Evolutionary conservation across 2,113 vertebrate genomes (phyloP).

Genomic region (Nibea coibor): DNA sequence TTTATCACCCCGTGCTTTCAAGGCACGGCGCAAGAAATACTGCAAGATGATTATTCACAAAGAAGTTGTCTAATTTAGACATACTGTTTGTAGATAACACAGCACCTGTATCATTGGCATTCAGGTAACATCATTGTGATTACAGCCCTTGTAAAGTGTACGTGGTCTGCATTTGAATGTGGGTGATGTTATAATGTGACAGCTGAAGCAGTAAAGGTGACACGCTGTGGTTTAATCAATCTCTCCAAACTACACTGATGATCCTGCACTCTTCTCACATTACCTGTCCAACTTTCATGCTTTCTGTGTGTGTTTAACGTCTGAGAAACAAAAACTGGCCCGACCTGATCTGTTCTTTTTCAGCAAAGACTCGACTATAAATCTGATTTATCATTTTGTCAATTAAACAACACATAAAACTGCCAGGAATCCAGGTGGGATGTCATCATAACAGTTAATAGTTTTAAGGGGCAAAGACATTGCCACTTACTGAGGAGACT

Average conservation of each 20-base stretch:
- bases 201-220: background rate
- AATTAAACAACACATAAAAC: background rate
- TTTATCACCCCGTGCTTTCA: background rate
- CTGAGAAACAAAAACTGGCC: too few relatives aligned
- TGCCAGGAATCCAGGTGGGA: background rate
- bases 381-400: background rate
- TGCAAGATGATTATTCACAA: background rate
- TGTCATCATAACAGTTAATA: background rate
- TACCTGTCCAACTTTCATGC: too few relatives aligned
- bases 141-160: background rate
- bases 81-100: background rate
- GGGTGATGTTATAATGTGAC: background rate
- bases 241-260: background rate
- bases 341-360: background rate
- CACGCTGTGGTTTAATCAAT: conserved; percentile 4
- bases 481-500: too few relatives aligned
- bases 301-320: background rate
- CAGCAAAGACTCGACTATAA: background rate
- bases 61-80: background rate
- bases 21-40: background rate
- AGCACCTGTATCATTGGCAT: background rate
- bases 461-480: background rate
- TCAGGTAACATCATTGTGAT: background rate
- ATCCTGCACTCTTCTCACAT: too few relatives aligned
- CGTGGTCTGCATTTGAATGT: conserved; percentile 16